Evolutionary conservation across 2,888 invertebrate species (phyloP), one percentile per base, ranked within the genome.

Genomic region (Hydrotaea cyrtoneurina): DNA sequence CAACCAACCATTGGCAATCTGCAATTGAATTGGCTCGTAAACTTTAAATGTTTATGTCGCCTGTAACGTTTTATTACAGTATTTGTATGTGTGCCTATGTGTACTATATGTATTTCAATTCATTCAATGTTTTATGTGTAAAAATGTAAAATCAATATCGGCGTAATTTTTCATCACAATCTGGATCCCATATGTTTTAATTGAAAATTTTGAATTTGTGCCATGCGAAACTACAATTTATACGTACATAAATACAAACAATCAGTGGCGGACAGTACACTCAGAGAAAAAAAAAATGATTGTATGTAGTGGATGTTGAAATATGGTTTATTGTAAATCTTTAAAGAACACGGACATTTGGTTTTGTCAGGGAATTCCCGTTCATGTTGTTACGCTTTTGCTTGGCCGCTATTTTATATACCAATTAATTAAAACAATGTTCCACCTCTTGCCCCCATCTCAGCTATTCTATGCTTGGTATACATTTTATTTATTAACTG

Each of bases 141-240:
- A 71, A 78, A 72, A 76, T 79, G 39, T 36, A 69, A 74, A 80
- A 83, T 78, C 69, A 80, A 83, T 78, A 83, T 77, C 77, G 43
- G 59, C 62, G 39, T 74, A 69, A 83, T 80, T 80, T 80, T 83
- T 80, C 73, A 83, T 80, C 21, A 43, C 73, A 59, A 80, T 77
- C 83, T 77, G 77, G 53, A 66, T 69, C 77, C 53, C 73, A 83
- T 77, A 77, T 80, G 83, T 83, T 83, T 74, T 77, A 77, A 83
- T 74, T 80, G 80, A 80, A 83, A 69, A 21, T 77, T 77, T 80
- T 80, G 62, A 79, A 79, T 78, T 75, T 71, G 50, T 78, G 80
- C 66, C 80, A 77, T 83, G 36, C 46, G 31, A 46, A 59, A 66
- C 19, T 26, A 36, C 62, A 31, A 62, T 62, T 62, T 53, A 39